Percentiles rank a stretch among this genome's conserved stretches.
These are phyloP conservation scores for Trialeurodes vaporariorum DNA, from an alignment of 1,140 invertebrate genomes.

Conservation along the genomic window DNA sequence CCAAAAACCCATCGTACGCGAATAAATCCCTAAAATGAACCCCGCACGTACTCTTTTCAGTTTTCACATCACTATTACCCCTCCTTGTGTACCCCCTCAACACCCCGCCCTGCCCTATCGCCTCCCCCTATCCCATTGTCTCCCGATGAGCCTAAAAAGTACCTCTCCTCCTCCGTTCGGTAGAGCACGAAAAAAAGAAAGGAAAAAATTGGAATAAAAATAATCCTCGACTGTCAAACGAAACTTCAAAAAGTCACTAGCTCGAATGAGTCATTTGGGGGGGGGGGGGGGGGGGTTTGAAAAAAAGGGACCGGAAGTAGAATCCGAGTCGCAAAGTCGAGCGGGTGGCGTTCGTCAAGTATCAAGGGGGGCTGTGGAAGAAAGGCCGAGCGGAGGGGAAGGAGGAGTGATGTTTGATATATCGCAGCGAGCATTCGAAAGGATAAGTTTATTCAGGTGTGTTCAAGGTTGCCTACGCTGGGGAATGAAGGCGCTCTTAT, in stretches of 20 bases:
- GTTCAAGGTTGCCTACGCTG: neutral
- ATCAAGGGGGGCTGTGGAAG: neutral
- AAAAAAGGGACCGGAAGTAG: neutral
- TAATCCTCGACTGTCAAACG: neutral
- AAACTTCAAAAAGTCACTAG: neutral
- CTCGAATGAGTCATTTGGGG: neutral
- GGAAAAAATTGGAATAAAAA: too few species aligned
- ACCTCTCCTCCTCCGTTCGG: too few species aligned
- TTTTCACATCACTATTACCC: too few species aligned
- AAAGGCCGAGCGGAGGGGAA: constrained; percentile 1
- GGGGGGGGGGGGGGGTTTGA: neutral
- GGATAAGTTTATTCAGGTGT: neutral
- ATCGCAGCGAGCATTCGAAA: neutral
- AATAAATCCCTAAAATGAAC: too few species aligned
- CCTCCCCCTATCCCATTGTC: too few species aligned
- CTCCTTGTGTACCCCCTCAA: too few species aligned
- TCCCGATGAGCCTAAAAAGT: too few species aligned
- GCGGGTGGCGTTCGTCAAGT: neutral
- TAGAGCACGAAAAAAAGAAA: too few species aligned
- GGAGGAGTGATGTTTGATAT: constrained; percentile 1
- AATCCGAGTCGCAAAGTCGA: neutral
- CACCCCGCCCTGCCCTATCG: too few species aligned
- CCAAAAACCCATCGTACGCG: too few species aligned
- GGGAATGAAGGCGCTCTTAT: neutral
- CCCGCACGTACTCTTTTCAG: too few species aligned